phyloP scores from a whole-genome alignment of 2,888 invertebrate genomes.

The Xanthostigma xanthostigma region DNA sequence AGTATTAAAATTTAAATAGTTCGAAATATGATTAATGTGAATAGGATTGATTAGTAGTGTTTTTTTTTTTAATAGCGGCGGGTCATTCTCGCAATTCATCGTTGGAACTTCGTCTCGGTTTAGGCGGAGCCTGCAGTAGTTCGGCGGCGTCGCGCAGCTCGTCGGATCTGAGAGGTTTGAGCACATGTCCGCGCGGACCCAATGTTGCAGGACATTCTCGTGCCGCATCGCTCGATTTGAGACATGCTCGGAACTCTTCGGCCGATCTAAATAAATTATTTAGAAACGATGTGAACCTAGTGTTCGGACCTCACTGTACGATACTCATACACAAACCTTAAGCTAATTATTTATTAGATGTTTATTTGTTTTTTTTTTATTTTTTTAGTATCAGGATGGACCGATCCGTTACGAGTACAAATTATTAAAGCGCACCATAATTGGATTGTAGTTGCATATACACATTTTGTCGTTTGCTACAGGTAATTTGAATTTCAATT shows the following conservation, averaged over 20 bases:
- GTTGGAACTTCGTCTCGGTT: slow-evolving; percentile 50
- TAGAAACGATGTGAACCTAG: slow-evolving; percentile 52
- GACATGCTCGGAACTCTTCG: slow-evolving; percentile 58
- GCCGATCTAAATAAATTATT: slow-evolving; percentile 59
- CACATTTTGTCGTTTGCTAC: slow-evolving; percentile 90
- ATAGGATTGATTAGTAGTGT: neutral
- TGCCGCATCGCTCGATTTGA: slow-evolving; percentile 65
- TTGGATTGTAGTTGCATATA: slow-evolving; percentile 93
- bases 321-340: slow-evolving; percentile 1
- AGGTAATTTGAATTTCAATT: slow-evolving; percentile 35
- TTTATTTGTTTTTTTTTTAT: slow-evolving; percentile 3
- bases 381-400: slow-evolving; percentile 53
- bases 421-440: slow-evolving; percentile 94
- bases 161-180: slow-evolving; percentile 30
- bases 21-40: too few species aligned
- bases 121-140: slow-evolving; percentile 26
- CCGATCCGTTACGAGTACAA: slow-evolving; percentile 76
- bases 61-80: slow-evolving; percentile 9
- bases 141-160: slow-evolving; percentile 25
- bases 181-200: slow-evolving; percentile 22
- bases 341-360: neutral
- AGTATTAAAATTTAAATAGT: too few species aligned
- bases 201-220: slow-evolving; percentile 49
- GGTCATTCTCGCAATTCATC: slow-evolving; percentile 72
- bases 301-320: slow-evolving; percentile 44